Percentiles rank a stretch among this genome's conserved stretches.
These are phyloP conservation scores for Drosophila parvula DNA, from an alignment of 1,140 invertebrate species.

Conservation along the genomic window DNA sequence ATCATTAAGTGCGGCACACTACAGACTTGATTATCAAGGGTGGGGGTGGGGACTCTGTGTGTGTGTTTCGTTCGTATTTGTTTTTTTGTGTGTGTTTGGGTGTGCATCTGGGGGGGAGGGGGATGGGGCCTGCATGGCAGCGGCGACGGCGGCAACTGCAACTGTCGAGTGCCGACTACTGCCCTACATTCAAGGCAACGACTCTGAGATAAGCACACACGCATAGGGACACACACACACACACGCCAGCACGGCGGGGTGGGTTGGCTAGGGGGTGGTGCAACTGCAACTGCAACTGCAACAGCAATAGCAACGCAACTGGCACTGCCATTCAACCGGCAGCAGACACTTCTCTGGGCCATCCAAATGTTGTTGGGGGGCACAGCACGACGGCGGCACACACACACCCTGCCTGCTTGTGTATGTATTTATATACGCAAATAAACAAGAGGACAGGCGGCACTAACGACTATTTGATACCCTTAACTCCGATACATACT, in stretches of 20 bases:
- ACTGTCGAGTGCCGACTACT: slow-evolving; percentile 79
- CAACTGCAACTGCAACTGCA: slow-evolving; percentile 37
- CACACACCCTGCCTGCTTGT: slow-evolving; percentile 10
- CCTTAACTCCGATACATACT: neutral
- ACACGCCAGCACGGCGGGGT: slow-evolving; percentile 5
- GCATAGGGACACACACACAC: slow-evolving; percentile 33
- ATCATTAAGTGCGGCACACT: slow-evolving; percentile 36
- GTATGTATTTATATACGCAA: slow-evolving; percentile 1
- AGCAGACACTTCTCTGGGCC: slow-evolving; percentile 73
- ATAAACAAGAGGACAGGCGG: neutral
- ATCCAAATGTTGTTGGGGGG: slow-evolving; percentile 50
- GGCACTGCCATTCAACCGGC: slow-evolving; percentile 65
- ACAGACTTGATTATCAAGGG: slow-evolving; percentile 13
- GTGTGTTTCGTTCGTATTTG: slow-evolving; percentile 33
- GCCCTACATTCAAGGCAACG: slow-evolving; percentile 81
- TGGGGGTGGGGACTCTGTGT: slow-evolving; percentile 6
- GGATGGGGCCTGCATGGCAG: slow-evolving; percentile 40
- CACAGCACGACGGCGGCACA: slow-evolving; percentile 6
- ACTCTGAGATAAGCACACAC: slow-evolving; percentile 74
- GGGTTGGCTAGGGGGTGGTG: slow-evolving; percentile 7
- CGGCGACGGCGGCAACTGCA: slow-evolving; percentile 46
- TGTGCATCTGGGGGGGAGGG: slow-evolving; percentile 42
- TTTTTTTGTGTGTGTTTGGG: slow-evolving; percentile 17
- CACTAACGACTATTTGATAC: neutral
- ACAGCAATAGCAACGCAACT: slow-evolving; percentile 18